Conservation (phyloP, 2,113 vertebrate species). For the Cichladusa arquata region DNA sequence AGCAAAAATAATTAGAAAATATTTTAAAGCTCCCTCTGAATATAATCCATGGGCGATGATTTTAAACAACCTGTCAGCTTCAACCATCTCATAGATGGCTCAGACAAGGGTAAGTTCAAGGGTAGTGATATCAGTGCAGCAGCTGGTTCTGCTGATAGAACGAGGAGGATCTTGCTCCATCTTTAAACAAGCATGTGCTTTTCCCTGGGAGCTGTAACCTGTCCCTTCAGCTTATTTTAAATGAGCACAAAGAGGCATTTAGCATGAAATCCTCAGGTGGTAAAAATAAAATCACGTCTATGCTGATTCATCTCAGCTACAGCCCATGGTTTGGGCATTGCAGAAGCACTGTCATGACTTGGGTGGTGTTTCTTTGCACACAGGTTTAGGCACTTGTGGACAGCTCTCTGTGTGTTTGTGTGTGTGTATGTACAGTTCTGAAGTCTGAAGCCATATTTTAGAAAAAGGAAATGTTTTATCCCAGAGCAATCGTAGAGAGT, state of each 20-base stretch:
- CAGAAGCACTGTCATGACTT: not conserved
- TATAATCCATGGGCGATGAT: slow-evolving; percentile 4
- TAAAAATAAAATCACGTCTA: not conserved
- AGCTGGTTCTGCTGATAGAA: not conserved
- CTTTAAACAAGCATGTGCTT: not conserved
- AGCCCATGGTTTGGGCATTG: not conserved
- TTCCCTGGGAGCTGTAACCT: not conserved
- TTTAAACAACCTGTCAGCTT: slow-evolving; percentile 52
- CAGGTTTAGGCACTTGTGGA: rapidly evolving
- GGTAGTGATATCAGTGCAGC: not conserved
- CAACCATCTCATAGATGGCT: slow-evolving; percentile 2
- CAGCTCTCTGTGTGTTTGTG: rapidly evolving
- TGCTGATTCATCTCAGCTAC: not conserved
- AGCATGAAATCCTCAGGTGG: not conserved
- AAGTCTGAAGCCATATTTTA: not conserved
- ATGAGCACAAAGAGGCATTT: not conserved
- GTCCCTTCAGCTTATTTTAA: not conserved
- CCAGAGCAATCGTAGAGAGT: not conserved
- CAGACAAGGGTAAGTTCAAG: slow-evolving; percentile 12
- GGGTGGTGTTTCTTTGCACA: not conserved
- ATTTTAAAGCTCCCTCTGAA: slow-evolving; percentile 43
- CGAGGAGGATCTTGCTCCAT: not conserved
- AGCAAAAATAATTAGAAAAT: slow-evolving; percentile 67
- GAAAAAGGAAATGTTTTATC: not conserved
- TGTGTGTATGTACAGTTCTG: not conserved